These are phyloP conservation scores for Odocoileus virginianus DNA, from an alignment of 2,113 vertebrate species.

Conservation along the genomic window DNA sequence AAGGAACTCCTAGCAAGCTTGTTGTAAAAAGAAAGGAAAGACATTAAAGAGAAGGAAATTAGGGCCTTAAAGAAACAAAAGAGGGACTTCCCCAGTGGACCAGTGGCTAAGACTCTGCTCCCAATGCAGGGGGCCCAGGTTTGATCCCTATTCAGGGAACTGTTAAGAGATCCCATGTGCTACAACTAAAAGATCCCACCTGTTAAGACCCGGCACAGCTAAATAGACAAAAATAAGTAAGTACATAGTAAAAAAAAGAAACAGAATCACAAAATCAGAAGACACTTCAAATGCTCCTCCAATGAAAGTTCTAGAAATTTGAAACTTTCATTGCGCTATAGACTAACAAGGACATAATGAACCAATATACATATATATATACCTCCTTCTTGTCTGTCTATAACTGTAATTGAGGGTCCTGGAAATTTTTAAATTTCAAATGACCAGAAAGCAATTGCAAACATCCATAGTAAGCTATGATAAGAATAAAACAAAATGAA, in stretches of 20 bases:
- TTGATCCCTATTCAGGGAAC: background rate
- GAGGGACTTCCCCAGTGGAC: background rate
- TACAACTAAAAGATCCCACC: background rate
- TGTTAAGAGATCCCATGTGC: background rate
- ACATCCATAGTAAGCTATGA: background rate
- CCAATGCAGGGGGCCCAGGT: fast-evolving
- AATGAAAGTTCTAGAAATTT: background rate
- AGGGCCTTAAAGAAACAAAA: background rate
- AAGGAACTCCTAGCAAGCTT: background rate
- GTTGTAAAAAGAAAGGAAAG: background rate
- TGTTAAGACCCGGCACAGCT: background rate
- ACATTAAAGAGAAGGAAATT: background rate
- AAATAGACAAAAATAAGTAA: background rate
- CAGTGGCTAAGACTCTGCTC: background rate
- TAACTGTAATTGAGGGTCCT: background rate
- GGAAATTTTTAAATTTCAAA: background rate
- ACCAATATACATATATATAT: background rate
- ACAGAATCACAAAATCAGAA: background rate
- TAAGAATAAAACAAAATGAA: background rate
- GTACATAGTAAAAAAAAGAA: background rate
- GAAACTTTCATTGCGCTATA: background rate
- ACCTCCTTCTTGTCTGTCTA: background rate
- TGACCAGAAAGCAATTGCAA: background rate
- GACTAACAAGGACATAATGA: background rate
- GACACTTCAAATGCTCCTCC: background rate